Conservation (phyloP, 2,797 vertebrate genomes). For the Menidia menidia region DNA sequence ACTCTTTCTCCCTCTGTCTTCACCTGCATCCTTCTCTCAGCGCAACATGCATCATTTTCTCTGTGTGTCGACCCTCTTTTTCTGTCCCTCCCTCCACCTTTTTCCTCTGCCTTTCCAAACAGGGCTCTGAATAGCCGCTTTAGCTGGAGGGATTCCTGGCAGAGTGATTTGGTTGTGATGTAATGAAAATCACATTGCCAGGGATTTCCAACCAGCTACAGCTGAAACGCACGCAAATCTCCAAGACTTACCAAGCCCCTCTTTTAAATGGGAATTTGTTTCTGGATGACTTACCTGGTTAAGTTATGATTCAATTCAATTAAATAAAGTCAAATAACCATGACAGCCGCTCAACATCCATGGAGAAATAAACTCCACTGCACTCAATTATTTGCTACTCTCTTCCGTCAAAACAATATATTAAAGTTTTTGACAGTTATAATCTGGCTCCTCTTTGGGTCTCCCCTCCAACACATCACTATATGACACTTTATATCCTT, state of each 20-base stretch:
- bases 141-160: constrained; percentile 90
- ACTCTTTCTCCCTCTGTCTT: constrained; percentile 25
- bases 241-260: constrained; percentile 1
- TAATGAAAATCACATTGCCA: constrained; percentile 91
- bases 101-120: constrained; percentile 25
- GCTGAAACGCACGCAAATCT: constrained; percentile 65
- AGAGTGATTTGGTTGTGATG: constrained; percentile 89
- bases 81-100: not conserved
- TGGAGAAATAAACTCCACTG: not conserved
- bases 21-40: constrained; percentile 36
- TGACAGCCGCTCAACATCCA: not conserved
- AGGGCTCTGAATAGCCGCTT: constrained; percentile 63
- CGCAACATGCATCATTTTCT: constrained; percentile 22
- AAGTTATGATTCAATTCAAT: not conserved
- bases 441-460: not conserved
- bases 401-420: not conserved
- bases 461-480: not conserved
- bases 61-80: not conserved
- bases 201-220: constrained; percentile 90
- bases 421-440: not conserved
- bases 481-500: too few relatives aligned
- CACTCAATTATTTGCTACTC: constrained; percentile 4
- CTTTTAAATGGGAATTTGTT: not conserved
- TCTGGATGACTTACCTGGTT: not conserved
- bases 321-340: not conserved